A percentile compares a stretch with the other conserved stretches of the same genome.
Conservation (phyloP, 92 coral and sea anemone genomes). For the Parazoanthus swiftii region DNA sequence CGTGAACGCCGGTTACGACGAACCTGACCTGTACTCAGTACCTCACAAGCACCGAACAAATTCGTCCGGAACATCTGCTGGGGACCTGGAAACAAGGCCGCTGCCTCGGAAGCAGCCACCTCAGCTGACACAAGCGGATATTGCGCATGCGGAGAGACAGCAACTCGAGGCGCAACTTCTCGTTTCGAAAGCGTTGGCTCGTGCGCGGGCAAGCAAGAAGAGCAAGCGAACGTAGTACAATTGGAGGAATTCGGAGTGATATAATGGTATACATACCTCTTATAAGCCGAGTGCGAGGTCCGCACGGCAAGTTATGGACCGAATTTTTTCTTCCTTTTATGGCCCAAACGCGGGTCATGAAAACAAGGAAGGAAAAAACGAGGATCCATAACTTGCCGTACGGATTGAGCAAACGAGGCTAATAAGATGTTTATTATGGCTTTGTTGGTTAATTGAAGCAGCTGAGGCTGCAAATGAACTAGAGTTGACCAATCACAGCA, state of each 20-base stretch:
- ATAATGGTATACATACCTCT: not conserved
- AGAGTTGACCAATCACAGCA: no score
- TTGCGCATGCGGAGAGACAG: conserved; percentile 71
- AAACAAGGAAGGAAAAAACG: no score
- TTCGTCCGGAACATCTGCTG: not conserved
- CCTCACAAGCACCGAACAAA: conserved; percentile 1
- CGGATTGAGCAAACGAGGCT: no score
- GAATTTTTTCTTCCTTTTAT: no score
- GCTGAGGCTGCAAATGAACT: no score
- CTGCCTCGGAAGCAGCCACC: conserved; percentile 30
- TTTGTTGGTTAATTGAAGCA: no score
- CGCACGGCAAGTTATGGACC: no score
- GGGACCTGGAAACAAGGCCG: not conserved
- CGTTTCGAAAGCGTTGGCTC: conserved; percentile 85
- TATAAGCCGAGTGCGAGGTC: no score
- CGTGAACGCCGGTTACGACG: conserved; percentile 8
- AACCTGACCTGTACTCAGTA: conserved; percentile 18
- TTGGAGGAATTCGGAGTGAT: not conserved
- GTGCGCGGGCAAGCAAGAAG: conserved; percentile 58
- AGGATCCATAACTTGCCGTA: no score
- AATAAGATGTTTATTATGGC: no score
- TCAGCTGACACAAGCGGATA: conserved; percentile 44
- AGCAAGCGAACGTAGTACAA: not conserved
- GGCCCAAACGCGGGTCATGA: no score
- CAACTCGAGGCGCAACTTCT: conserved; percentile 85